Base-by-base conservation (phyloP, 2,113 vertebrate species). In the Hemichromis elongatus region DNA sequence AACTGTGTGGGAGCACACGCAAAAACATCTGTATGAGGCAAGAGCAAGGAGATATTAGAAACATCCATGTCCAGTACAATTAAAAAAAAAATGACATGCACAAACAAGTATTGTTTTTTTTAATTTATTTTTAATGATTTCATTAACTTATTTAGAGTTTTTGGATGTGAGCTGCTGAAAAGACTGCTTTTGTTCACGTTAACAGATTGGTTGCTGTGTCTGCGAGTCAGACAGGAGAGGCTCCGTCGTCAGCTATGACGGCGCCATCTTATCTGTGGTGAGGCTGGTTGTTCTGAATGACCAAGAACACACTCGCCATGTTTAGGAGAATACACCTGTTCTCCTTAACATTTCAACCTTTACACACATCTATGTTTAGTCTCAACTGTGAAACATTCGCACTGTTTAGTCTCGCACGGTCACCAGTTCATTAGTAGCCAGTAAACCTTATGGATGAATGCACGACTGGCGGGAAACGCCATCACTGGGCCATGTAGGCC, bases 311-410 rank as follows among this genome's bases (percentile, higher is more conserved):
- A 14, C 61, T 66, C 11, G 6, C 18, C 59, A n/a, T 63, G 30
- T 63, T 35, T 35, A 35, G 3, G 59, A 63, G 59, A 37, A 37
- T 9, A 37, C 35, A 9, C 35, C 35, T 35, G 35, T 37, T 9
- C 35, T 37, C 3, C 35, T 37, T 9, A 37, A 35, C 30, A 63
- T 63, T n/a, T 35, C 3, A 63, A 30, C 35, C 59, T n/a, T 12
- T 35, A 63, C 3, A 2, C 30, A 12, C 30, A 35, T 35, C 9
- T 0, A n/a, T 19, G 30, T 35, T n/a, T 7, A 61, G 59, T 26
- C 6, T 26, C 54, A 26, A 7, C 7, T 7, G 54, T 59, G 57
- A 59, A 59, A 59, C 57, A 33, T 14, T 59, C 3, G 1, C 28
- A 33, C 16, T 0, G 16, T 59, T 28, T 30, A 59, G 16, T 16